Evolutionary conservation across 1,140 invertebrate species (phyloP), one percentile per base, ranked within the genome.

Genomic region (Cotesia chilonis): DNA sequence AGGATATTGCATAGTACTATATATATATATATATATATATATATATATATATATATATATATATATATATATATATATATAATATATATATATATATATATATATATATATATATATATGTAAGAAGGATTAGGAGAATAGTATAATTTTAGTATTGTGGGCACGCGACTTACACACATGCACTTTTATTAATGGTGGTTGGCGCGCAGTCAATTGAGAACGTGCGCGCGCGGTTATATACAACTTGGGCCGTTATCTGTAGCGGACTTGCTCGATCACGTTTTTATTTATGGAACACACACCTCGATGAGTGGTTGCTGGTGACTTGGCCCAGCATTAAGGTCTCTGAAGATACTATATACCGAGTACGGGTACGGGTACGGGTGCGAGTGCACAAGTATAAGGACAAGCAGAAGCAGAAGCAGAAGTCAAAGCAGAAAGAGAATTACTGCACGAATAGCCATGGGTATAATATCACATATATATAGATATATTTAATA

Each of bases 231-330:
- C 20, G 55, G 55, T 57, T 38, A 37, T 64, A 36, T 71, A 72
- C 70, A 54, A 66, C 74, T 73, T 72, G 79, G 76, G 79, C 81
- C 81, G 80, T 83, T 83, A 82, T 80, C 78, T 83, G 41, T 47
- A 82, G 80, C 81, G 77, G 80, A 74, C 66, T 79, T 77, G 68
- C 74, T 68, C 70, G 74, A 73, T 70, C 75, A 73, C 65, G 68
- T 72, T 76, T 75, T 74, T 68, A 75, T 79, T 77, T 75, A 76
- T 75, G 72, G 69, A 75, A 77, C 75, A 54, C 60, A 77, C 74
- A 54, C 67, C 68, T 63, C n/a, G 61, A 71, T 66, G 70, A 71
- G 60, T 71, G 64, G 64, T 47, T 10, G 41, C 41, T 47, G 41
- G 6, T 47, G 41, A 47, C 64, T 66, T 72, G 74, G 74, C 72